A percentile compares a stretch with the other conserved stretches of the same genome.
Evolutionary conservation across 2,113 vertebrate genomes (phyloP).

Genomic region (Sphaerodactylus townsendi): DNA sequence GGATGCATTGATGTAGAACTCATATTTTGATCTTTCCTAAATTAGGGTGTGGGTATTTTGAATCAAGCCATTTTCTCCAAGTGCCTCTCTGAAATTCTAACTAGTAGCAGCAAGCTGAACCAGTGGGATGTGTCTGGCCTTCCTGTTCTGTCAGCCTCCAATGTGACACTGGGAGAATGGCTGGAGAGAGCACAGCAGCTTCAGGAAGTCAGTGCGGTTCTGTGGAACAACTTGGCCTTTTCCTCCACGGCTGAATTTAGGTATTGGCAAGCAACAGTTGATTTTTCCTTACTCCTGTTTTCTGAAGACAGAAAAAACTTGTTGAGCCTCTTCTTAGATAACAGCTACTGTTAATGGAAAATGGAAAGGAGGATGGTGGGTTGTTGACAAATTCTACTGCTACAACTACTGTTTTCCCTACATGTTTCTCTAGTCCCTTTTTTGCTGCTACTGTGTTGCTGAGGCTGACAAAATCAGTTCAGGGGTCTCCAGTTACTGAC

Average conservation of each 20-base stretch:
- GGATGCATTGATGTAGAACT: background rate
- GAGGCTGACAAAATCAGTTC: background rate
- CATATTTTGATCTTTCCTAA: constrained; percentile 59
- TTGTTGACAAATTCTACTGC: background rate
- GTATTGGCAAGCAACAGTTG: constrained; percentile 66
- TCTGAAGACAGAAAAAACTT: background rate
- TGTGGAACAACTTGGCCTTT: constrained; percentile 91
- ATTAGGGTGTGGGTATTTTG: constrained; percentile 89
- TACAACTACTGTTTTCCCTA: no score
- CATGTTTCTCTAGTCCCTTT: background rate
- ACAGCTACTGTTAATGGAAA: background rate
- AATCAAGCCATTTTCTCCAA: constrained; percentile 87
- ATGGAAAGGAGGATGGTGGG: no score
- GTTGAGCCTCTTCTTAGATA: background rate
- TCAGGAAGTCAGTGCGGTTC: constrained; percentile 77
- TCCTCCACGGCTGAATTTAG: constrained; percentile 83
- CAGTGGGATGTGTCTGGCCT: constrained; percentile 81
- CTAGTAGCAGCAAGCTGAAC: constrained; percentile 72
- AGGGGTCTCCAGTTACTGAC: background rate
- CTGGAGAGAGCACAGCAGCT: constrained; percentile 87
- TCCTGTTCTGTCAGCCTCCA: constrained; percentile 81
- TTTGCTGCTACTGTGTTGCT: background rate
- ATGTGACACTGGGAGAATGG: constrained; percentile 89
- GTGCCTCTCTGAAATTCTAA: constrained; percentile 90
- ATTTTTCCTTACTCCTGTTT: background rate